A percentile compares a stretch with the other conserved stretches of the same genome.
Evolutionary conservation across 2,888 invertebrate genomes (phyloP).

Genomic region (Argyresthia albistria): DNA sequence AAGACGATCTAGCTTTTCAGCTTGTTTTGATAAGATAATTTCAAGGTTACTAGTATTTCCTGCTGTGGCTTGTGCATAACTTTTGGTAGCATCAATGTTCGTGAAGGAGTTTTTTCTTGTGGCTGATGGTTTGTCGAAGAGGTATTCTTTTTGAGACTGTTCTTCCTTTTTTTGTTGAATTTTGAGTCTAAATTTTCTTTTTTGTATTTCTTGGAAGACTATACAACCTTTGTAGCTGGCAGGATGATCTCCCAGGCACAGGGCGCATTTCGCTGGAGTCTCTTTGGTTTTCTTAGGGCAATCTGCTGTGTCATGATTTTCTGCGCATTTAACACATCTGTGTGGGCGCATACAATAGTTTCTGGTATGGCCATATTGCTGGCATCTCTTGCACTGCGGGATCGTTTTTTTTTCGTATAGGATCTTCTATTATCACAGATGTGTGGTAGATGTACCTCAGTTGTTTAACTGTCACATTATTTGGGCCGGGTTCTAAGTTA

Average conservation of each 20-base stretch:
- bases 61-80: not conserved
- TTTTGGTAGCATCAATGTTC: not conserved
- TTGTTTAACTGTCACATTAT: not conserved
- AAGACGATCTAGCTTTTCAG: conserved; percentile 13
- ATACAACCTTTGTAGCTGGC: conserved; percentile 1
- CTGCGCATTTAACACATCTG: conserved; percentile 7
- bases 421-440: not conserved
- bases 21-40: conserved; percentile 10
- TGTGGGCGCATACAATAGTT: conserved; percentile 1
- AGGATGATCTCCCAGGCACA: conserved; percentile 4
- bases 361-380: not conserved
- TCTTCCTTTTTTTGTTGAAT: not conserved
- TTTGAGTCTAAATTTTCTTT: not conserved
- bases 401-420: not conserved
- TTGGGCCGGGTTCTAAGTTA: not conserved
- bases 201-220: not conserved
- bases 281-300: conserved; percentile 4
- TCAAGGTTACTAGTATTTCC: not conserved
- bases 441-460: not conserved
- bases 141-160: too few species aligned
- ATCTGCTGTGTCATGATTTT: conserved; percentile 4
- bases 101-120: not conserved
- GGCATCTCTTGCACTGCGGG: too few species aligned
- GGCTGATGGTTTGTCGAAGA: too few species aligned
- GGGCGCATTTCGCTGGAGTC: conserved; percentile 6